These are phyloP conservation scores for Triplophysa dalaica DNA, from an alignment of 2,113 vertebrate genomes.

Conservation along the genomic window DNA sequence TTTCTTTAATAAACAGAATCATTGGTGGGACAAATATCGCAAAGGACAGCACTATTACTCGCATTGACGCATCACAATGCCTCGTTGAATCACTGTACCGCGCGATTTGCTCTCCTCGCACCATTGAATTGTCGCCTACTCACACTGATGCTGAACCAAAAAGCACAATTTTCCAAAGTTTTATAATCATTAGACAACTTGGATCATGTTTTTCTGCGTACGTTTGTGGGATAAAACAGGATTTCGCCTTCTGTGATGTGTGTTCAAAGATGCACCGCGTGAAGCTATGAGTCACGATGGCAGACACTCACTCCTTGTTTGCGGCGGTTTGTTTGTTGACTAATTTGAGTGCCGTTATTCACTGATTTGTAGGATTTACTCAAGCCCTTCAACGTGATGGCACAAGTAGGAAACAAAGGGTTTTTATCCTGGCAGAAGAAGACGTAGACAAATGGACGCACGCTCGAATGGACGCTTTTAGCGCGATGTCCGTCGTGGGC, in stretches of 20 bases:
- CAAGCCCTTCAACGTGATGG: constrained; percentile 19
- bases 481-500: neutral
- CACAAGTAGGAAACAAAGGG: neutral
- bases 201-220: neutral
- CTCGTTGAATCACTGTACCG: neutral
- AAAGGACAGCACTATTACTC: constrained; percentile 34
- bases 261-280: neutral
- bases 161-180: neutral
- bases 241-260: neutral
- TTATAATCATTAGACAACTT: neutral
- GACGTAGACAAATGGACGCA: constrained; percentile 1
- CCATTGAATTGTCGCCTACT: neutral
- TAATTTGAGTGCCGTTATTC: constrained; percentile 42
- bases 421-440: constrained; percentile 30
- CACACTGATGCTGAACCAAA: too few species aligned
- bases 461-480: constrained; percentile 13
- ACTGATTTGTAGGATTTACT: constrained; percentile 31
- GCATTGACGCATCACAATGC: constrained; percentile 25
- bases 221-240: neutral
- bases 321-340: constrained; percentile 42
- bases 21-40: constrained; percentile 43
- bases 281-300: constrained; percentile 16
- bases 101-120: neutral
- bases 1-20: constrained; percentile 56
- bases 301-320: constrained; percentile 1